phyloP scores from a whole-genome alignment of 1,140 invertebrate species.

The Sitobion miscanthi region DNA sequence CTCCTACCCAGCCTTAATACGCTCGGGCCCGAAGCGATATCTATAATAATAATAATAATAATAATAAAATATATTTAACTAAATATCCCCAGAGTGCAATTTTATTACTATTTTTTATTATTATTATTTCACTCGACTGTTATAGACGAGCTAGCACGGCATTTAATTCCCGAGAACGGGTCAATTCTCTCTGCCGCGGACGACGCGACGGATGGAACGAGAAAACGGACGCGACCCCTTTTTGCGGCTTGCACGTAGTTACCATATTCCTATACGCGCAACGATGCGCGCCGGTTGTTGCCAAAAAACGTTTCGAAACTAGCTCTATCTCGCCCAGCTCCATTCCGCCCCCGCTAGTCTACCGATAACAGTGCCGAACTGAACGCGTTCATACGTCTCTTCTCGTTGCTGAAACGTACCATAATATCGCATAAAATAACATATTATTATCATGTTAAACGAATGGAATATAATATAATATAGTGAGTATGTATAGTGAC shows the following conservation, averaged over 20 bases:
- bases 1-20: conserved; percentile 43
- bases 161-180: conserved; percentile 21
- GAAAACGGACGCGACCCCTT: not conserved
- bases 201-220: not conserved
- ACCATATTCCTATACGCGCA: no score
- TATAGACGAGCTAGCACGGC: not conserved
- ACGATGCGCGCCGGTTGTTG: not conserved
- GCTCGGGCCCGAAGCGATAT: conserved; percentile 26
- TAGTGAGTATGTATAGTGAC: no score
- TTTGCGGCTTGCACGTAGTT: not conserved
- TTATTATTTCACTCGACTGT: not conserved
- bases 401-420: not conserved
- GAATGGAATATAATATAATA: not conserved
- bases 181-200: not conserved
- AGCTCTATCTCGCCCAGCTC: not conserved
- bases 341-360: not conserved
- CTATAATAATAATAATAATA: conserved; percentile 9
- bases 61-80: conserved; percentile 32
- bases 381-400: not conserved
- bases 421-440: not conserved
- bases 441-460: not conserved
- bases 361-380: not conserved
- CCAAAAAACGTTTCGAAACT: not conserved
- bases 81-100: not conserved
- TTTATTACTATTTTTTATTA: not conserved